Conservation (phyloP, 2,888 invertebrate genomes). For the Miltochrista miniata region DNA sequence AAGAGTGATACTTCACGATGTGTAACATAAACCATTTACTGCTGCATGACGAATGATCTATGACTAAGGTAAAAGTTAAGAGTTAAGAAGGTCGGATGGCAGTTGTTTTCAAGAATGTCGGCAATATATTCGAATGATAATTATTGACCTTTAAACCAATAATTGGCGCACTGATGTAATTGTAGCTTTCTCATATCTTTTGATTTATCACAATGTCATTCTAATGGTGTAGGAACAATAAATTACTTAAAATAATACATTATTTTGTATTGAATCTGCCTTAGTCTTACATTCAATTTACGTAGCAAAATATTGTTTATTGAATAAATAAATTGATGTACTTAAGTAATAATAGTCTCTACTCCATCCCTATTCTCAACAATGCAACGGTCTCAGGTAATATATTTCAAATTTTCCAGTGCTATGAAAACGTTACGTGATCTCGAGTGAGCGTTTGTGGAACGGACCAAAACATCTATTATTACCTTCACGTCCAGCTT, state of each 20-base stretch:
- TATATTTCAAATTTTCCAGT: conserved; percentile 66
- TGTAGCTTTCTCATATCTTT: too few relatives aligned
- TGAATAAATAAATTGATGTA: background rate
- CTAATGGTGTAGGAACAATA: background rate
- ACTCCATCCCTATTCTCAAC: conserved; percentile 43
- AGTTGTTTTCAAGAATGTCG: too few relatives aligned
- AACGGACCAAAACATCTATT: conserved; percentile 51
- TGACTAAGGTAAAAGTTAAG: too few relatives aligned
- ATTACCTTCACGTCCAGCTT: conserved; percentile 46
- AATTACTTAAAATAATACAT: conserved; percentile 4
- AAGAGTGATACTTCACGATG: too few relatives aligned
- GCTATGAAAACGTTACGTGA: conserved; percentile 74
- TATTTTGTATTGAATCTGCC: too few relatives aligned
- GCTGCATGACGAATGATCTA: background rate
- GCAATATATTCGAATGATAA: too few relatives aligned
- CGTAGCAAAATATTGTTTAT: too few relatives aligned
- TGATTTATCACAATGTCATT: too few relatives aligned
- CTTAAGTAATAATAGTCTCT: conserved; percentile 26
- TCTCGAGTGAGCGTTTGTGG: conserved; percentile 49
- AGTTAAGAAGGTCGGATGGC: too few relatives aligned
- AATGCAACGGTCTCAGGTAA: conserved; percentile 60
- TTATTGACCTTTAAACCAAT: too few relatives aligned
- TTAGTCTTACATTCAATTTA: too few relatives aligned
- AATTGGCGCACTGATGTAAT: too few relatives aligned
- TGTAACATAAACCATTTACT: background rate